Evolutionary conservation across 2,888 invertebrate species (phyloP).

Genomic region (Notocelia uddmanniana): DNA sequence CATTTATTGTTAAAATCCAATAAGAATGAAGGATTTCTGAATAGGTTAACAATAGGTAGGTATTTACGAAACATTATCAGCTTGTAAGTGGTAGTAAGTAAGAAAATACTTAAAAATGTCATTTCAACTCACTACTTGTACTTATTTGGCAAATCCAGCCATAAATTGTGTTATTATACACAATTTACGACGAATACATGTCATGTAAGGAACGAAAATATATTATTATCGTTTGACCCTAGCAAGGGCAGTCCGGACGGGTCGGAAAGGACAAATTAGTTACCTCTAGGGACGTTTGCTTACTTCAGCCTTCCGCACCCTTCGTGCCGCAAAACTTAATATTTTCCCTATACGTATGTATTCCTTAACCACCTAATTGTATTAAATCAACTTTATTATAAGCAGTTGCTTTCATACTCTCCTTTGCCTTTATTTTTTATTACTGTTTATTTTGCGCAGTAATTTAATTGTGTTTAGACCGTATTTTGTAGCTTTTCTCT

Average conservation of each 20-base stretch:
- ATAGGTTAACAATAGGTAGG: too few relatives aligned
- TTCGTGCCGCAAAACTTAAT: slow-evolving; percentile 21
- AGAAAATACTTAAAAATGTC: neutral
- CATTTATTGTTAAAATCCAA: too few relatives aligned
- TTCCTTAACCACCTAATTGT: neutral
- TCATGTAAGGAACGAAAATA: slow-evolving; percentile 33
- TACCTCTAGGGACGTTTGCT: slow-evolving; percentile 42
- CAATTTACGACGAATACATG: slow-evolving; percentile 27
- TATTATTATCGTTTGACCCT: slow-evolving; percentile 32
- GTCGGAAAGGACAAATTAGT: slow-evolving; percentile 44
- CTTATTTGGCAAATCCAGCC: neutral
- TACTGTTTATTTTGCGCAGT: too few relatives aligned
- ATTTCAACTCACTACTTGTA: neutral
- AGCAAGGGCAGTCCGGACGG: slow-evolving; percentile 20
- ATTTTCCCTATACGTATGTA: slow-evolving; percentile 15
- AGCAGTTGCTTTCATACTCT: neutral
- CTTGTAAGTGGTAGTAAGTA: neutral
- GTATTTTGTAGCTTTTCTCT: too few relatives aligned
- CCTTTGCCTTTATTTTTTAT: too few relatives aligned
- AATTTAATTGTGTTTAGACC: too few relatives aligned
- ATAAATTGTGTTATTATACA: slow-evolving; percentile 11
- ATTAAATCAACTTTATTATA: neutral
- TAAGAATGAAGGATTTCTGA: too few relatives aligned
- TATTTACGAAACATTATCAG: too few relatives aligned
- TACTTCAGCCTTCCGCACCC: slow-evolving; percentile 33